Base-by-base conservation (phyloP, 2,888 invertebrate genomes). In the Girardia tigrina region DNA sequence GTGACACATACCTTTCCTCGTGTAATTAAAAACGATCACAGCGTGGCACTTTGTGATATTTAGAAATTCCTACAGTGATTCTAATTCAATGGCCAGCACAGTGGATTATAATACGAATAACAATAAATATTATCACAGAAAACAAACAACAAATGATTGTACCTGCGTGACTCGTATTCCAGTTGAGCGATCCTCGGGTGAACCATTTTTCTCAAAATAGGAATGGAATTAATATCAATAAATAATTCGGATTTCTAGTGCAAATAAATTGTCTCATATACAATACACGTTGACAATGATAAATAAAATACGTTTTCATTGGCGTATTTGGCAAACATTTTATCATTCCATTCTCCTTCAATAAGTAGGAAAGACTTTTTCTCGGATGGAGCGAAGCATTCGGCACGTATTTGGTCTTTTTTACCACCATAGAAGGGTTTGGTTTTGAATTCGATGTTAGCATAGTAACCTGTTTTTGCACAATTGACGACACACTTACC, bases 341-440 rank as follows among this genome's bases (percentile, higher is more conserved):
- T 86, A 0, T 93, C 91, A 84, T 94, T 98, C 98, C 98, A 98
- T 86, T 97, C 95, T 16, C 98, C 98, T 78, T 89, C 89, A 77
- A 95, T 89, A 14, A 88, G 89, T 72, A 93, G 87, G 83, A 92
- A 92, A 0, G 94, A 89, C 82, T 92, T 94, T 29, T 36, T 36
- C 77, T 93, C 92, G 75, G 87, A 88, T 0, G 89, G 90, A 72
- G 83, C 82, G 83, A 87, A 80, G 76, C 27, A 98, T 69, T 76
- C 76, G 2, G 76, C 75, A 14, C 81, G 79, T 75, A 95, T 89
- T 78, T 90, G 88, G 83, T 97, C 91, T 80, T 92, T 91, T 86
- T 93, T 94, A 77, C 94, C 94, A 23, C 94, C 94, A 84, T 95
- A 97, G 85, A 95, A 95, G 0, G 95, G 95, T 86, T 98, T 98